Base-by-base conservation (phyloP, 2,797 vertebrate genomes). In the Spatula clypeata region DNA sequence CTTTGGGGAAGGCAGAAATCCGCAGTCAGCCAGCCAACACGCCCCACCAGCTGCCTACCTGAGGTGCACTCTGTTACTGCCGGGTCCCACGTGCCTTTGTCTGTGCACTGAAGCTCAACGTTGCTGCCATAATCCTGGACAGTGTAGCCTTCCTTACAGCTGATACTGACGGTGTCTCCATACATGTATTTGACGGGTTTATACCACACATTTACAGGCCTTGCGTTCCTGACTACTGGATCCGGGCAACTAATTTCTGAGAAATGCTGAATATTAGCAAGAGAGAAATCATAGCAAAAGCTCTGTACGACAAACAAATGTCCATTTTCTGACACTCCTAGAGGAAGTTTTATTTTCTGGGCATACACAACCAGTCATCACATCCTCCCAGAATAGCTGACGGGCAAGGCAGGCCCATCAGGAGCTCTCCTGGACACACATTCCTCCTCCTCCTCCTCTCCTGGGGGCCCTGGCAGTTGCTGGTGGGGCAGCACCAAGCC, bases 191-290 rank as follows among this genome's bases (percentile, higher is more conserved):
- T 0, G 1, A 15, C 27, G 1, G 3, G 36, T 13, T 0, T 0
- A 0, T 4, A 3, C 88, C 45, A 51, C 0, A 0, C 0, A 19
- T 0, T 0, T 8, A 38, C 0, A 17, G 0, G 7, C 18, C 1
- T 36, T 29, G 72, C 67, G 0, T 92, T 31, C 1, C 14, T 27
- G 62, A 92, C 0, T 15, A 27, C 13, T 9, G 66, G 93, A 13
- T 15, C 7, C 2, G 42, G 55, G 88, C 96, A 97, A 3, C 0
- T 2, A 10, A 88, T 9, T 55, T 51, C 96, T 97, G 83, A 23
- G 75, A 53, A 92, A 90, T 2, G 7, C 9, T 86, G 72, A 57
- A 75, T 1, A 3, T 49, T 0, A 82, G 72, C 9, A 13, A 67
- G 57, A 1, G 42, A 60, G 79, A 83, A 90, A 47, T 31, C 27